Conservation (phyloP, 2,888 invertebrate species). For the Archaeoteleia sp. region DNA sequence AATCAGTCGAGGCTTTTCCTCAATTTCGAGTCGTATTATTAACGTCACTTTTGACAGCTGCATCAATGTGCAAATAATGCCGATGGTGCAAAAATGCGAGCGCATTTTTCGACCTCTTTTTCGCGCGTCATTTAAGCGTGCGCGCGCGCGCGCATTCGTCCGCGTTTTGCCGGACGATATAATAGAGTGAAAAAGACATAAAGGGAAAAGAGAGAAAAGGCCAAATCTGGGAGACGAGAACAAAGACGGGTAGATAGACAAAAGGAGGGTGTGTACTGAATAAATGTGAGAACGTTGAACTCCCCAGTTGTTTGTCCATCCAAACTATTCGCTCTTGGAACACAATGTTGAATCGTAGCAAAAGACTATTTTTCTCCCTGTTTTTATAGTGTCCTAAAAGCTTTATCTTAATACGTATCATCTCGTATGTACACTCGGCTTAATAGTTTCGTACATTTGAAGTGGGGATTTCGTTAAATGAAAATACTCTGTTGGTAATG, state of each 20-base stretch:
- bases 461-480: too few species aligned
- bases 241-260: slow-evolving; percentile 15
- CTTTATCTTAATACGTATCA: too few species aligned
- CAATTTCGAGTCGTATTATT: too few species aligned
- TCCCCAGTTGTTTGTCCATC: slow-evolving; percentile 30
- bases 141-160: slow-evolving; percentile 4
- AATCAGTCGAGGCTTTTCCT: too few species aligned
- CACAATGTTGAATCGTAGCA: slow-evolving; percentile 22
- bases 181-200: slow-evolving; percentile 9
- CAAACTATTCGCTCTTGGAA: slow-evolving; percentile 7
- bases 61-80: too few species aligned
- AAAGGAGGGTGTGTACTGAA: slow-evolving; percentile 29
- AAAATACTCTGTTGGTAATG: too few species aligned
- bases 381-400: neutral
- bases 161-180: slow-evolving; percentile 16
- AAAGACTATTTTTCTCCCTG: slow-evolving; percentile 21
- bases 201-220: slow-evolving; percentile 10
- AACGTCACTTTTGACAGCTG: too few species aligned
- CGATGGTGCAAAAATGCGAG: too few species aligned
- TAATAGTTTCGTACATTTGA: too few species aligned
- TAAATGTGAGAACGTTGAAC: slow-evolving; percentile 38
- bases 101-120: too few species aligned
- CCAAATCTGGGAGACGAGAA: slow-evolving; percentile 20
- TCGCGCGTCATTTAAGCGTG: slow-evolving; percentile 10
- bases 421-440: too few species aligned